phyloP scores from a whole-genome alignment of 2,888 invertebrate genomes.

The Acrobasis repandana region DNA sequence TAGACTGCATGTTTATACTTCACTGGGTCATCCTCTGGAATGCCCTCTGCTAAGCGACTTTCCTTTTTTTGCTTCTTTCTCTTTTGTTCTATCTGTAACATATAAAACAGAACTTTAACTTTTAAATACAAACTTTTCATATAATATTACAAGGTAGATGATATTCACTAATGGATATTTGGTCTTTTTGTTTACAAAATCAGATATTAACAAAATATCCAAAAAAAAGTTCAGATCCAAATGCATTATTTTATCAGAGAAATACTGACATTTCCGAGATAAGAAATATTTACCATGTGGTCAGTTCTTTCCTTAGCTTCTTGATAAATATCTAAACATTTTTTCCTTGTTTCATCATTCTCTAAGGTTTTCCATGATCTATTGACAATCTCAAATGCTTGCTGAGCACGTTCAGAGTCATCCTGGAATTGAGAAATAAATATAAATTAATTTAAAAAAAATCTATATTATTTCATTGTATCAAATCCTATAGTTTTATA shows the following conservation, averaged over 20 bases:
- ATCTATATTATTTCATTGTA: too few species aligned
- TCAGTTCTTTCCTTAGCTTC: slow-evolving; percentile 98
- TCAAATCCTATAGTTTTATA: too few species aligned
- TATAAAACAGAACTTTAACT: background rate
- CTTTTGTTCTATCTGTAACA: slow-evolving; percentile 94
- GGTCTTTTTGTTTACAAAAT: too few species aligned
- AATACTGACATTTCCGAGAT: background rate
- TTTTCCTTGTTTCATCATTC: slow-evolving; percentile 95
- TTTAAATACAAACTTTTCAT: too few species aligned
- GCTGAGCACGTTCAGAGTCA: slow-evolving; percentile 96
- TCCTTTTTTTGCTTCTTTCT: slow-evolving; percentile 97
- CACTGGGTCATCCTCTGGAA: slow-evolving; percentile 93
- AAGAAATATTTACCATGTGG: slow-evolving; percentile 87
- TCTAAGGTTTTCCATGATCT: slow-evolving; percentile 98
- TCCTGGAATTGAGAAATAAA: slow-evolving; percentile 83
- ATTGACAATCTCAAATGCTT: slow-evolving; percentile 96
- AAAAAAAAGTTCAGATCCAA: too few species aligned
- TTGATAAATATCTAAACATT: slow-evolving; percentile 97
- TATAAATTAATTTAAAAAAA: too few species aligned
- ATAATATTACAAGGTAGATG: too few species aligned
- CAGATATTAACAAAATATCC: too few species aligned
- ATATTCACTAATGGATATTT: too few species aligned
- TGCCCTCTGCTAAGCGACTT: slow-evolving; percentile 87
- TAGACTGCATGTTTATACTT: slow-evolving; percentile 96
- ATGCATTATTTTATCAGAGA: too few species aligned